Evolutionary conservation across 2,888 invertebrate species (phyloP).

Genomic region (Mystacides longicornis): DNA sequence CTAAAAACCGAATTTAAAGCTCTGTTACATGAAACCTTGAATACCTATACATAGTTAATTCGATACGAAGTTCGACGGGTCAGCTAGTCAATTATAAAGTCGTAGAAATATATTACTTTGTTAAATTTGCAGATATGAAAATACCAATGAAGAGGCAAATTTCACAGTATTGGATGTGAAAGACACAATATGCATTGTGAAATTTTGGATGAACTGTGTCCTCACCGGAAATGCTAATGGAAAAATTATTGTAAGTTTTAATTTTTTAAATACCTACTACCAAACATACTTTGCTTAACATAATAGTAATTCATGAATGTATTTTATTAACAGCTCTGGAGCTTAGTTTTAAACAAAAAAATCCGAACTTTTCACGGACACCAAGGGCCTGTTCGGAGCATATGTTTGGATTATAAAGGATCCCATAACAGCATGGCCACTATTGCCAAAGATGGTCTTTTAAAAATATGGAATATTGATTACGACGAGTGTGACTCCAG

Average conservation of each 20-base stretch:
- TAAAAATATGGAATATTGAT: slow-evolving; percentile 46
- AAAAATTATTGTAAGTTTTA: slow-evolving; percentile 41
- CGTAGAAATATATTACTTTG: too few relatives aligned
- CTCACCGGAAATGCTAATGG: slow-evolving; percentile 40
- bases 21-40: too few relatives aligned
- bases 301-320: neutral
- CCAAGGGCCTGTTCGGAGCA: slow-evolving; percentile 39
- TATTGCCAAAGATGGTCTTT: slow-evolving; percentile 47
- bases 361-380: slow-evolving; percentile 45
- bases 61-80: too few relatives aligned
- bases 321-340: slow-evolving; percentile 47
- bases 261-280: neutral
- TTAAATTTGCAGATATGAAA: slow-evolving; percentile 37
- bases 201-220: slow-evolving; percentile 45
- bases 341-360: slow-evolving; percentile 48
- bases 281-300: neutral
- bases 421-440: slow-evolving; percentile 52
- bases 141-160: slow-evolving; percentile 34
- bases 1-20: too few relatives aligned
- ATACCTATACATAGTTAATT: too few relatives aligned
- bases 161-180: slow-evolving; percentile 9
- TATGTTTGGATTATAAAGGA: slow-evolving; percentile 43
- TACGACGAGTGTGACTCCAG: neutral
- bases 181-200: slow-evolving; percentile 49
- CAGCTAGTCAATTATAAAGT: too few relatives aligned